Evolutionary conservation across 1,140 invertebrate species (phyloP).

Genomic region (Euura lappo): DNA sequence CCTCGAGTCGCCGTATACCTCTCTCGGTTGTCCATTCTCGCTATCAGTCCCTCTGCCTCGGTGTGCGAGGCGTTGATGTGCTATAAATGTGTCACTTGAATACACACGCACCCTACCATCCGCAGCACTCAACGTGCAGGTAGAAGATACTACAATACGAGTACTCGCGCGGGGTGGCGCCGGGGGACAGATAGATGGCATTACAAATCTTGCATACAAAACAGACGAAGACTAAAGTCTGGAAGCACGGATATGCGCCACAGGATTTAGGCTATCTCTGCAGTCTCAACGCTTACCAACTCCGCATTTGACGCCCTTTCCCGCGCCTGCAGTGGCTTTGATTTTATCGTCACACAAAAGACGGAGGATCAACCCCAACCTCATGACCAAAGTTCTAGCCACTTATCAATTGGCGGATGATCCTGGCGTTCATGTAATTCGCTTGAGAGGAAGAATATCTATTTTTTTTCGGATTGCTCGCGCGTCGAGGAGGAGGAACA

Average conservation of each 20-base stretch:
- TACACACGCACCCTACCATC: background rate
- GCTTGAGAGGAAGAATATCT: too few relatives aligned
- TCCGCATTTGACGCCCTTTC: slow-evolving; percentile 24
- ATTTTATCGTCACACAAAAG: too few relatives aligned
- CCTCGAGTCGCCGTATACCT: too few relatives aligned
- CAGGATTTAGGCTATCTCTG: slow-evolving; percentile 43
- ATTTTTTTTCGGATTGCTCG: too few relatives aligned
- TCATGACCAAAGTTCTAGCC: too few relatives aligned
- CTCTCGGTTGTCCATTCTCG: too few relatives aligned
- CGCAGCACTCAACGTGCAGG: background rate
- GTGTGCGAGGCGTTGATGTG: background rate
- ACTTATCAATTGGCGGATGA: too few relatives aligned
- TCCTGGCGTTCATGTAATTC: too few relatives aligned
- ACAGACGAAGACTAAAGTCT: slow-evolving; percentile 35
- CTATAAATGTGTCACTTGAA: background rate
- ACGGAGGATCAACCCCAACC: too few relatives aligned
- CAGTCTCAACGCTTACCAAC: background rate
- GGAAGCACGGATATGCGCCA: slow-evolving; percentile 35
- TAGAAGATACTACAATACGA: slow-evolving; percentile 31
- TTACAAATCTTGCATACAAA: slow-evolving; percentile 44
- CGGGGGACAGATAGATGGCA: slow-evolving; percentile 23
- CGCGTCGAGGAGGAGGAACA: too few relatives aligned
- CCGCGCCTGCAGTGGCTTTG: too few relatives aligned
- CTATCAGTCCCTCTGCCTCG: too few relatives aligned
- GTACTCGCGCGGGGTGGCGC: slow-evolving; percentile 25